Evolutionary conservation across 2,113 vertebrate species (phyloP).

Genomic region (Cyphomyrus discorhynchus): DNA sequence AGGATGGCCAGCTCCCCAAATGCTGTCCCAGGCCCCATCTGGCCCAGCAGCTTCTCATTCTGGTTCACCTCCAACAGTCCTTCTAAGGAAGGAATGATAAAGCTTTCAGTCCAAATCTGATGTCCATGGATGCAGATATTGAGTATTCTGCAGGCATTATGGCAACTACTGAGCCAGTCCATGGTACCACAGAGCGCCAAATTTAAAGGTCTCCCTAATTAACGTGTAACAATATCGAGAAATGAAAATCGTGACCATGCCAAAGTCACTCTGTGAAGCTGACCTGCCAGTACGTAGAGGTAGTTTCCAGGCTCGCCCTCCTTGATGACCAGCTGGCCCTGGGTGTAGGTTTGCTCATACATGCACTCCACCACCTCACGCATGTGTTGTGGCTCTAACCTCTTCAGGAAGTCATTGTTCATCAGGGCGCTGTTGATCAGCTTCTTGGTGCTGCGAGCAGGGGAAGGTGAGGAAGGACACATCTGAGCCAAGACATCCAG

Average conservation of each 20-base stretch:
- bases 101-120: not conserved
- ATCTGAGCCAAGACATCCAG: not conserved
- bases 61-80: slow-evolving; percentile 65
- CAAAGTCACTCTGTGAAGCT: not conserved
- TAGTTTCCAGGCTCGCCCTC: slow-evolving; percentile 67
- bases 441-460: slow-evolving; percentile 51
- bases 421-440: slow-evolving; percentile 63
- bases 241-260: not conserved
- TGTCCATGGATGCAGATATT: not conserved
- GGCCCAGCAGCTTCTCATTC: slow-evolving; percentile 59
- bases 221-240: not conserved
- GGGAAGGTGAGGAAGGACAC: not conserved
- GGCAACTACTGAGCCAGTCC: not conserved
- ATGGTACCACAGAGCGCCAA: not conserved
- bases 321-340: slow-evolving; percentile 62
- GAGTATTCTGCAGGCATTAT: not conserved
- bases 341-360: slow-evolving; percentile 55
- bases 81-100: slow-evolving; percentile 38
- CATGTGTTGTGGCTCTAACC: slow-evolving; percentile 61
- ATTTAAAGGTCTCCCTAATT: not conserved
- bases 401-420: slow-evolving; percentile 69
- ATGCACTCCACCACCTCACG: slow-evolving; percentile 68
- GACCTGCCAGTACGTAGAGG: slow-evolving; percentile 70
- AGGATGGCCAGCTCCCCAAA: slow-evolving; percentile 71
- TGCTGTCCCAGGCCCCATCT: slow-evolving; percentile 65